Evolutionary conservation across 2,797 vertebrate genomes (phyloP).

Genomic region (Dipus sagitta): DNA sequence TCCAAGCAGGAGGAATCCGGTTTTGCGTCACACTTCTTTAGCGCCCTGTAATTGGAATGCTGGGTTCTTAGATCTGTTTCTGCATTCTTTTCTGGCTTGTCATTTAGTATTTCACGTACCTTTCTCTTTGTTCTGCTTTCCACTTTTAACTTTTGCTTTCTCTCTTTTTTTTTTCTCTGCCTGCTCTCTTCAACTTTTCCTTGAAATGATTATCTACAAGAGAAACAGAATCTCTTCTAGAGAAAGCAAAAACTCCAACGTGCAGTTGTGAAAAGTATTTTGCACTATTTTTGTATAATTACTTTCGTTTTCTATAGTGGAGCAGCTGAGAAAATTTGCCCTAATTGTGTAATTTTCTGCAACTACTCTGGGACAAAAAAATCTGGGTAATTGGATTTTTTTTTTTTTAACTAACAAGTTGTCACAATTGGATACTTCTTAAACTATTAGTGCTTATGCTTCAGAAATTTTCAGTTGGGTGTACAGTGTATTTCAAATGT

Average conservation of each 20-base stretch:
- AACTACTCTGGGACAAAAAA: slow-evolving; percentile 82
- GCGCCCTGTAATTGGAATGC: slow-evolving; percentile 47
- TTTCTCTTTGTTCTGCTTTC: slow-evolving; percentile 49
- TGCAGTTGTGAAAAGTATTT: slow-evolving; percentile 77
- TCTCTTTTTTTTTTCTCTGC: neutral
- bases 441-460: slow-evolving; percentile 77
- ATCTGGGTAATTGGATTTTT: slow-evolving; percentile 81
- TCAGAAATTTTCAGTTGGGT: slow-evolving; percentile 71
- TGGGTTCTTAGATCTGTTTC: slow-evolving; percentile 34
- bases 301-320: slow-evolving; percentile 75
- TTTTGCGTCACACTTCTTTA: slow-evolving; percentile 57
- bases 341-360: slow-evolving; percentile 81
- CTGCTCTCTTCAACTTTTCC: slow-evolving; percentile 33
- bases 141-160: slow-evolving; percentile 47
- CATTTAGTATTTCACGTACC: slow-evolving; percentile 55
- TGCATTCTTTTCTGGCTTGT: slow-evolving; percentile 38
- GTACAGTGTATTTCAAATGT: slow-evolving; percentile 69
- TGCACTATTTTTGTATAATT: slow-evolving; percentile 81
- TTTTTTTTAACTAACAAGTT: slow-evolving; percentile 82
- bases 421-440: slow-evolving; percentile 76
- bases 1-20: slow-evolving; percentile 10
- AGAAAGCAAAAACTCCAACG: slow-evolving; percentile 76
- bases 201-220: slow-evolving; percentile 59
- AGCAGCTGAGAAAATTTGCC: slow-evolving; percentile 79
- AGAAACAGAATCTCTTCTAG: slow-evolving; percentile 78